phyloP scores from a whole-genome alignment of 2,888 invertebrate genomes.

The Tiliacea citrago region DNA sequence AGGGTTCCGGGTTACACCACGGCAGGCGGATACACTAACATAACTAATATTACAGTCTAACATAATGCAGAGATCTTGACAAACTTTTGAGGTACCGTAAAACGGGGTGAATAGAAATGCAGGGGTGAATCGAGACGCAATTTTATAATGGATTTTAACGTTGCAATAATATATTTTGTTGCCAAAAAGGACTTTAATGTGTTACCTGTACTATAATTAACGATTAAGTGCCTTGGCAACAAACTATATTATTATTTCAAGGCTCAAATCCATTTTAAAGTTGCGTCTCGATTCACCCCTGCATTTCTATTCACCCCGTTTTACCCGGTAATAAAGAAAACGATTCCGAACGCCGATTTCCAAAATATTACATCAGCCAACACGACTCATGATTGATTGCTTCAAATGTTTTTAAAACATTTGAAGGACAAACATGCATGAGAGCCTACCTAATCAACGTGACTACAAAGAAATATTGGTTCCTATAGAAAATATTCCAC shows the following conservation, averaged over 20 bases:
- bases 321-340: not conserved
- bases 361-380: not conserved
- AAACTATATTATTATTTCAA: no score
- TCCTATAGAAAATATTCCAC: not conserved
- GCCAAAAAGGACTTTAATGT: no score
- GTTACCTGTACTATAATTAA: no score
- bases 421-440: not conserved
- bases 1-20: constrained; percentile 42
- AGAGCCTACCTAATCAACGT: not conserved
- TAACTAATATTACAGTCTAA: not conserved
- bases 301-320: no score
- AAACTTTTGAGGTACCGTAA: no score
- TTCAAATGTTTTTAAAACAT: not conserved
- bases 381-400: not conserved
- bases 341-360: not conserved
- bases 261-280: no score
- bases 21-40: constrained; percentile 13
- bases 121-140: no score
- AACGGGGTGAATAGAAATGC: no score
- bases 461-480: not conserved
- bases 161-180: no score
- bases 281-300: no score
- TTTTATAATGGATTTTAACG: no score
- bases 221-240: no score
- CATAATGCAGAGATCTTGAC: not conserved